Percentiles rank a stretch among this genome's conserved stretches.
phyloP scores from a whole-genome alignment of 2,113 vertebrate species.

The Nibea albiflora region DNA sequence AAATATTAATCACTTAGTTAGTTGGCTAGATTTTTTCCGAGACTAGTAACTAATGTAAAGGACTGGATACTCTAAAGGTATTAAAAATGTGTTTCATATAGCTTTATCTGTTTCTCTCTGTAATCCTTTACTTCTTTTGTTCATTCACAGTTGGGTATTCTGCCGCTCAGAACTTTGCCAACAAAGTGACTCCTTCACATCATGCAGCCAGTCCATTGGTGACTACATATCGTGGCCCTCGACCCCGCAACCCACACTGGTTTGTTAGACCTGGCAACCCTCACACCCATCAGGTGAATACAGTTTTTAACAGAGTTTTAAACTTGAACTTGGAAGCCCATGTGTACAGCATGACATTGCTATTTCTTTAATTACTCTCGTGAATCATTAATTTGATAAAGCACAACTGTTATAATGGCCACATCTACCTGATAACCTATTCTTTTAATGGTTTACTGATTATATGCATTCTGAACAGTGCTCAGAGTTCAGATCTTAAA shows the following conservation, averaged over 20 bases:
- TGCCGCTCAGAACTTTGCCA: neutral
- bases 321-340: neutral
- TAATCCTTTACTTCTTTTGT: neutral
- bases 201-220: neutral
- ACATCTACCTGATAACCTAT: neutral
- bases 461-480: neutral
- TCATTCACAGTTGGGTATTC: neutral
- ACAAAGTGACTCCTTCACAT: neutral
- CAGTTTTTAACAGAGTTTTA: neutral
- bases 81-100: neutral
- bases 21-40: neutral
- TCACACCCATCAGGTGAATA: constrained; percentile 21
- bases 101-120: neutral
- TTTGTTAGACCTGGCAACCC: neutral
- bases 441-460: constrained; percentile 2
- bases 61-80: neutral
- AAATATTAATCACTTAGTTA: too few species aligned
- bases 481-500: constrained; percentile 1
- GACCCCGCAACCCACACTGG: neutral
- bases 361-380: neutral
- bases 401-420: neutral
- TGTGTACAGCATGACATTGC: neutral
- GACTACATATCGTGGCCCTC: neutral
- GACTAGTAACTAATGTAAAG: neutral
- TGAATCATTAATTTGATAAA: neutral